Conservation (phyloP, 2,888 invertebrate genomes). For the Eulithis prunata region DNA sequence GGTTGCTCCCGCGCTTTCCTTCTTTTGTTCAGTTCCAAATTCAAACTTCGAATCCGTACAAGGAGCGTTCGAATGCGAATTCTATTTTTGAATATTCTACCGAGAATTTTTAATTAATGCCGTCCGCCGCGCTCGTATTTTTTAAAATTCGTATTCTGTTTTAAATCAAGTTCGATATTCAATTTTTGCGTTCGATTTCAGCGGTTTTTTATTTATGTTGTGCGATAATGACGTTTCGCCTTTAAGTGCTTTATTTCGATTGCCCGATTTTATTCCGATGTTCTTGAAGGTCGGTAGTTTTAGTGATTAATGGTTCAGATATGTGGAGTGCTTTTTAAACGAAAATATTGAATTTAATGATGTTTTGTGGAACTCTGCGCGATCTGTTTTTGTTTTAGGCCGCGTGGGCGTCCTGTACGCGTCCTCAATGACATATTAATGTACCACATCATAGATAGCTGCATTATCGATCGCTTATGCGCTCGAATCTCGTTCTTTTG, state of each 20-base stretch:
- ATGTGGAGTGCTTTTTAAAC: conserved; percentile 83
- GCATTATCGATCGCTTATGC: conserved; percentile 61
- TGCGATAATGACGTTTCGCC: conserved; percentile 84
- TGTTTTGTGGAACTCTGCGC: conserved; percentile 75
- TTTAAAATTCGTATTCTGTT: conserved; percentile 82
- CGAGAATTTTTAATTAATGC: conserved; percentile 85
- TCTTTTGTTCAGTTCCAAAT: conserved; percentile 83
- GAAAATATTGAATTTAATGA: conserved; percentile 83
- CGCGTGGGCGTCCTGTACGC: conserved; percentile 64
- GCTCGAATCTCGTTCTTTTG: conserved; percentile 45
- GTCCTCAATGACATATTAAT: conserved; percentile 61
- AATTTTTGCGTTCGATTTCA: conserved; percentile 83
- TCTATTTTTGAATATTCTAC: conserved; percentile 85
- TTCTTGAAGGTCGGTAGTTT: conserved; percentile 81
- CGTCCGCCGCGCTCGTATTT: conserved; percentile 80
- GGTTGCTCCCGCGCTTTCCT: conserved; percentile 83
- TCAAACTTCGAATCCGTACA: conserved; percentile 82
- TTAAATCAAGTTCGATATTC: conserved; percentile 83
- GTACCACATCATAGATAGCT: conserved; percentile 61
- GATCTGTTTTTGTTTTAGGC: conserved; percentile 67
- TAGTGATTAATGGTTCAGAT: conserved; percentile 83
- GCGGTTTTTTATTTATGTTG: conserved; percentile 81
- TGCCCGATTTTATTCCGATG: conserved; percentile 83
- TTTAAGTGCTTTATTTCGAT: conserved; percentile 85
- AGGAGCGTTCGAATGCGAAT: conserved; percentile 84